Base-by-base conservation (phyloP, 2,797 vertebrate genomes). In the Pogonophryne albipinna region DNA sequence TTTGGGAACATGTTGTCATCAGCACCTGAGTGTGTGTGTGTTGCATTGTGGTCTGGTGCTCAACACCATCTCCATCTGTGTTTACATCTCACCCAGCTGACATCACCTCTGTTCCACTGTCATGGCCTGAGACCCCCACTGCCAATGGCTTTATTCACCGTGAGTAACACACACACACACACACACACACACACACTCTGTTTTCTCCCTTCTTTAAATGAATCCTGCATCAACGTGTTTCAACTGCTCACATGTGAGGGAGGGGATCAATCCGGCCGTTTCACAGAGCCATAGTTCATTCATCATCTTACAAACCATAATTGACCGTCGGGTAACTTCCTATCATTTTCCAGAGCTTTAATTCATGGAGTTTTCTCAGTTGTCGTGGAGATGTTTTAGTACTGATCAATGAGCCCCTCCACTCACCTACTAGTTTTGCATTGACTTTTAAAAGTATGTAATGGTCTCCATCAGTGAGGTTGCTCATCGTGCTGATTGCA, bases 121-220 rank as follows among this genome's bases (percentile, higher is more conserved):
- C 89, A 53, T 94, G 93, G 93, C 87, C 91, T 49, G 92, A 94
- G 44, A 91, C 76, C 72, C 78, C 88, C 13, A 11, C 75, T 19
- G 67, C 82, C 71, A 88, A 88, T 56, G 81, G 87, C 71, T 79
- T 47, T 73, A 47, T 74, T 44, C 64, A 85, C 61, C 82, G 92
- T 95, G 86, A 95, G 94, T 94, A 92, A 74, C 63, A 27, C 45
- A 62, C 23, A 27, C 23, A 27, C 23, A 27, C 23, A 27, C 23
- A 27, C 23, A 27, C 23, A 27, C 23, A 27, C 23, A 27, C 12
- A 53, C 20, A 2, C n/a, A n/a, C n/a, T n/a, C n/a, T n/a, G 27
- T 27, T 27, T 27, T 27, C 27, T 5, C 6, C 20, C 17, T n/a
- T 13, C 27, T 20, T 16, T 57, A 0, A 44, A 2, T 51, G 3